Base-by-base conservation (phyloP, 2,113 vertebrate genomes). In the Micromys minutus region DNA sequence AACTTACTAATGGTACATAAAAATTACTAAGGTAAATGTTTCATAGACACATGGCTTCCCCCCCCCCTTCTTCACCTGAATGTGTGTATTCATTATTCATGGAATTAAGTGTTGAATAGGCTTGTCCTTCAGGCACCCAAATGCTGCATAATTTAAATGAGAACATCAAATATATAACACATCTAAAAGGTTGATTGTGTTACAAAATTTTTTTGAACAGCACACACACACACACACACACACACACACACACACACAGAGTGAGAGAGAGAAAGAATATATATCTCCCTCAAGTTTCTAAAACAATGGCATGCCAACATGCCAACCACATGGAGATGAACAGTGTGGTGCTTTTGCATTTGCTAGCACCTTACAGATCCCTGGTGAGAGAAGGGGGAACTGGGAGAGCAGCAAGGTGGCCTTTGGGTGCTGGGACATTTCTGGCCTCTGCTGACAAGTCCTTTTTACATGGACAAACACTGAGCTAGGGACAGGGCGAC, bases 91-190 rank as follows among this genome's bases (percentile, higher is more conserved):
- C 10, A 98, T 98, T 97, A 98, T 97, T 97, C 93, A 97, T 94
- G 94, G 3, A 96, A 63, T 87, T 76, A 96, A 97, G 94, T 94
- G 92, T 93, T 90, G 93, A 97, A 91, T 72, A 97, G 63, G 59
- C 89, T 97, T 97, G 57, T 95, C 90, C 96, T 97, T 95, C 55
- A 97, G 92, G 63, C 95, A 97, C 59, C 87, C 81, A 79, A 88
- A 92, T 85, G 93, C 95, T 98, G 94, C 95, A 94, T 97, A 95
- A 98, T 98, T 98, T 97, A 98, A 97, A 93, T 88, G 96, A 92
- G 91, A 88, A 94, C 96, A 98, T 98, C 97, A 98, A 98, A 97
- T 92, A 97, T 98, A 98, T 86, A 98, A 98, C 95, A 86, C 93
- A 93, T 88, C 96, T 97, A 97, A 97, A 98, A 98, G 97, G 95